phyloP scores from a whole-genome alignment of 1,140 invertebrate species.

The Drosophila parvula region DNA sequence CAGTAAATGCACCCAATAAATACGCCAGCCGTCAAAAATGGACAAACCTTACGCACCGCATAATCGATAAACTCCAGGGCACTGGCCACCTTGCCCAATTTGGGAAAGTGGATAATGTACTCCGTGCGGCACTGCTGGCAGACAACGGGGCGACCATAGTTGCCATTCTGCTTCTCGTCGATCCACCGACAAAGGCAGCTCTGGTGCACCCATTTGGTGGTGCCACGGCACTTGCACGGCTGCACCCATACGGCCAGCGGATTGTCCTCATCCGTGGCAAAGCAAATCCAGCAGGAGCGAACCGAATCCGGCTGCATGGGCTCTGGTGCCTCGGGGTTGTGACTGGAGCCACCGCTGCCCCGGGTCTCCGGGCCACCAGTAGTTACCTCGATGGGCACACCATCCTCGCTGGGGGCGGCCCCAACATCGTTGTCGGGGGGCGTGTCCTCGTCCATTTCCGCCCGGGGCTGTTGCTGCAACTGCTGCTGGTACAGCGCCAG shows the following conservation, averaged over 20 bases:
- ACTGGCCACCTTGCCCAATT: conserved; percentile 91
- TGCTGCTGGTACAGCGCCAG: not conserved
- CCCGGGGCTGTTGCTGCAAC: not conserved
- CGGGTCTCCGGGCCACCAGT: not conserved
- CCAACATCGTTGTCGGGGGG: too few relatives aligned
- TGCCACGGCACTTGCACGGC: conserved; percentile 97
- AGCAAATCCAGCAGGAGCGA: conserved; percentile 96
- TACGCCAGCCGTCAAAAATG: conserved; percentile 95
- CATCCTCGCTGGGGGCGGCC: not conserved
- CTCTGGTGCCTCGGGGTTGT: not conserved
- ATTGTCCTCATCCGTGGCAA: conserved; percentile 97
- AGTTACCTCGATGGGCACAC: not conserved
- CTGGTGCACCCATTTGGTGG: conserved; percentile 98
- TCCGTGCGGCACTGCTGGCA: conserved; percentile 98
- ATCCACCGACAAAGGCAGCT: conserved; percentile 97
- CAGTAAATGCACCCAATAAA: conserved; percentile 97
- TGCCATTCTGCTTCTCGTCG: conserved; percentile 98
- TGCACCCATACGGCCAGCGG: conserved; percentile 95
- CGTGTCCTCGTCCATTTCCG: not conserved
- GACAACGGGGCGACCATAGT: conserved; percentile 91
- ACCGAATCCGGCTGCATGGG: not conserved
- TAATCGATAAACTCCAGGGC: conserved; percentile 93
- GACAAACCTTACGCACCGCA: conserved; percentile 94
- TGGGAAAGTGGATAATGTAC: conserved; percentile 96
- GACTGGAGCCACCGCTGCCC: not conserved